Evolutionary conservation across 2,888 invertebrate genomes (phyloP), one percentile per base, ranked within the genome.

Genomic region (Bellardia pandia): DNA sequence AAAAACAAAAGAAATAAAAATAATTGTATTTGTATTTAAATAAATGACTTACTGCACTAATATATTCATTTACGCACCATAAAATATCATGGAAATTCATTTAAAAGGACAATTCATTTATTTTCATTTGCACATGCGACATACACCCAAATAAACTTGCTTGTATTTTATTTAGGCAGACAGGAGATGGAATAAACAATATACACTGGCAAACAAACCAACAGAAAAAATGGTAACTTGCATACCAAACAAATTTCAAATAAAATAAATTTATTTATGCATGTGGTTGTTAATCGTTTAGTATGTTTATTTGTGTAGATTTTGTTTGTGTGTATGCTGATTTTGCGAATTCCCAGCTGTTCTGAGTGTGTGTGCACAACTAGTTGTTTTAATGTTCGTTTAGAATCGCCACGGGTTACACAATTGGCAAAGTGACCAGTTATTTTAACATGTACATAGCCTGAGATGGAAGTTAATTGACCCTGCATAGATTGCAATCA

Each of bases 41-140:
- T 85, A 88, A 88, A 88, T 88, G 78, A 88, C 86, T 86, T 86
- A 86, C 88, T 88, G 88, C 88, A 88, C 83, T 84, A 88, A 88
- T 88, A 88, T 83, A 88, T 88, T 88, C 78, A 84, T 88, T 88
- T 84, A 86, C 86, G 83, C 86, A 88, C 83, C 86, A 88, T 88
- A 88, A 88, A 88, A 82, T 82, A 85, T 82, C 85, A 71, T 77
- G 72, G 80, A 86, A 86, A 76, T 86, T 86, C 79, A 86, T 80
- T 84, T 86, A 79, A 86, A 83, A 84, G 76, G 84, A 80, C 86
- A 86, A 86, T 86, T 86, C 86, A 86, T 86, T 86, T 84, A 60
- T 83, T 86, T 80, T 80, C 69, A 84, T 86, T 86, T 86, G 66
- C 80, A 86, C 51, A 82, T 76, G 58, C 76, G 48, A 76, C 69